Percentiles rank a stretch among this genome's conserved stretches.
Conservation (phyloP, 2,797 vertebrate species). For the Pseudochaenichthys georgianus region DNA sequence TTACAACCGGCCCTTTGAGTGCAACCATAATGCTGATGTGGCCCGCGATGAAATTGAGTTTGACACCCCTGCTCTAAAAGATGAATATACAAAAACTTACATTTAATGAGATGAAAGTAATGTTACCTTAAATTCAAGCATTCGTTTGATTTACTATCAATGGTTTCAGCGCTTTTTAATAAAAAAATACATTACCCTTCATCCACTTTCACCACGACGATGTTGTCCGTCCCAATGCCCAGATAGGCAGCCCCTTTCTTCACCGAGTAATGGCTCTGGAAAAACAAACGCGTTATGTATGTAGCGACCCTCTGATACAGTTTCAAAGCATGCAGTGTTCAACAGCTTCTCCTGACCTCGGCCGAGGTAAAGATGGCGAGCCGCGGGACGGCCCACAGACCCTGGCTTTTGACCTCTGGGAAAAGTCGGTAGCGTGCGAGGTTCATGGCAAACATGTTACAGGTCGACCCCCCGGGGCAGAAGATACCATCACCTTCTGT, state of each 20-base stretch:
- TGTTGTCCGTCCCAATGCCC: conserved; percentile 90
- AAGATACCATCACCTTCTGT: conserved; percentile 90
- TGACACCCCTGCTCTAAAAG: too few relatives aligned
- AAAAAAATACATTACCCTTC: conserved; percentile 81
- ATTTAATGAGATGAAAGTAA: not conserved
- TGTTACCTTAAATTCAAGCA: not conserved
- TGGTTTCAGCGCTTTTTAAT: not conserved
- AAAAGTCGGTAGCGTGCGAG: conserved; percentile 89
- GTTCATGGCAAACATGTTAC: conserved; percentile 93
- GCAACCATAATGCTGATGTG: too few relatives aligned
- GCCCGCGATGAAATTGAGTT: too few relatives aligned
- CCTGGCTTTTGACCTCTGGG: conserved; percentile 87
- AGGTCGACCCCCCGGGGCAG: conserved; percentile 92
- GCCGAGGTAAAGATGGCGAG: conserved; percentile 87
- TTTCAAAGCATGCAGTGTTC: not conserved
- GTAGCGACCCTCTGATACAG: not conserved
- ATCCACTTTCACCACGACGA: conserved; percentile 86
- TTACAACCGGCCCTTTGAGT: too few relatives aligned
- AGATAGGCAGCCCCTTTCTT: conserved; percentile 90
- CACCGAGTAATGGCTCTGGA: conserved; percentile 92
- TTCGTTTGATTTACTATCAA: not conserved
- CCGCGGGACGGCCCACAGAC: conserved; percentile 85
- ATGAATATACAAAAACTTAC: too few relatives aligned
- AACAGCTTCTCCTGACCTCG: conserved; percentile 79
- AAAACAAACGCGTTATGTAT: conserved; percentile 16